Conservation (phyloP, 2,888 invertebrate genomes). For the Caenorhabditis japonica region DNA sequence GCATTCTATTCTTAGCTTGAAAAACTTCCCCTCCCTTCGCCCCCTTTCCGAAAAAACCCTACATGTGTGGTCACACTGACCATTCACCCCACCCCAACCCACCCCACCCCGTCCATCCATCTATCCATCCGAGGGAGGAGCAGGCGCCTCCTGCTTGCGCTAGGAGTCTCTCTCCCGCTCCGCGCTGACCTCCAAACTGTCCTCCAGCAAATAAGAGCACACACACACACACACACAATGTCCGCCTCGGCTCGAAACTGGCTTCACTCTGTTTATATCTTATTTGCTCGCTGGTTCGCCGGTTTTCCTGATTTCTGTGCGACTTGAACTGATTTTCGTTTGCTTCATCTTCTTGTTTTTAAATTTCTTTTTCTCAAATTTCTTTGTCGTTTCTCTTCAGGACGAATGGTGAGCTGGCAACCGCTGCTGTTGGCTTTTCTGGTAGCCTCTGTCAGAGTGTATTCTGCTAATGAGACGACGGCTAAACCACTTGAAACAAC, state of each 20-base stretch:
- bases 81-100: too few relatives aligned
- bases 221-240: slow-evolving; percentile 49
- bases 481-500: neutral
- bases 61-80: slow-evolving; percentile 41
- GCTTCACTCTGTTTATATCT: slow-evolving; percentile 47
- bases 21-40: neutral
- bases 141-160: slow-evolving; percentile 31
- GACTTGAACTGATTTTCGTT: neutral
- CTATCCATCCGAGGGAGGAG: slow-evolving; percentile 36
- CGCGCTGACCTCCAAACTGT: slow-evolving; percentile 41
- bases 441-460: slow-evolving; percentile 14
- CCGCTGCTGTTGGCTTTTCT: slow-evolving; percentile 35
- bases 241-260: slow-evolving; percentile 51
- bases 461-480: slow-evolving; percentile 16
- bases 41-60: slow-evolving; percentile 3
- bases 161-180: slow-evolving; percentile 7
- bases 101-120: too few relatives aligned
- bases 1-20: slow-evolving; percentile 35
- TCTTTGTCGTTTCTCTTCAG: slow-evolving; percentile 2
- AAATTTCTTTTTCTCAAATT: neutral
- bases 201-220: slow-evolving; percentile 49
- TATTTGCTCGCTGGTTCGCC: slow-evolving; percentile 29
- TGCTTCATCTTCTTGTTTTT: neutral
- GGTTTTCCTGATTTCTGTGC: neutral
- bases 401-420: slow-evolving; percentile 45